Conservation (phyloP, 2,888 invertebrate species). For the Strigamia crassipes region DNA sequence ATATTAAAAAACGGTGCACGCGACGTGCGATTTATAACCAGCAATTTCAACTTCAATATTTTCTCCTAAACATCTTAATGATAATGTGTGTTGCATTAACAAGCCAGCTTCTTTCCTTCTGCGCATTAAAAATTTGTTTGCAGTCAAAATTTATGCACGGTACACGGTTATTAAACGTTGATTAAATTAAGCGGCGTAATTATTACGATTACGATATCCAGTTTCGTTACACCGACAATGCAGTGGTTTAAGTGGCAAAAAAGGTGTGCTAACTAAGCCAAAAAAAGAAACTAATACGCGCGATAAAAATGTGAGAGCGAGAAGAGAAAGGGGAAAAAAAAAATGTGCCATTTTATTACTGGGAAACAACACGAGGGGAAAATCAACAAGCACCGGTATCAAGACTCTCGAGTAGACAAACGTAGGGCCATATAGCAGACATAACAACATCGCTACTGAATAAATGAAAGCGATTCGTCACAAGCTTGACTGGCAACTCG, state of each 20-base stretch:
- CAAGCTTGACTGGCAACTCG: not conserved
- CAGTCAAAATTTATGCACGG: not conserved
- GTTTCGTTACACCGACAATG: not conserved
- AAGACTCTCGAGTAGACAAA: constrained; percentile 7
- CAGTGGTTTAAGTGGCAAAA: constrained; percentile 13
- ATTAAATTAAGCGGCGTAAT: not conserved
- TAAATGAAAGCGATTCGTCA: constrained; percentile 28
- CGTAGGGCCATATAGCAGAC: not conserved
- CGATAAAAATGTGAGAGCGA: constrained; percentile 3
- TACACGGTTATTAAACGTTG: not conserved
- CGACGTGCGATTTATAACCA: not conserved
- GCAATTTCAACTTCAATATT: not conserved
- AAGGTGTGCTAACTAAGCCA: constrained; percentile 16
- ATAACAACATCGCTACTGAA: constrained; percentile 31
- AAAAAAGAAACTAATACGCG: not conserved
- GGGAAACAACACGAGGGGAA: constrained; percentile 35
- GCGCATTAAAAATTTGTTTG: not conserved
- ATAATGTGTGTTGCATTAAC: not conserved
- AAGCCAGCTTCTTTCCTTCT: not conserved
- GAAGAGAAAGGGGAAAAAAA: not conserved
- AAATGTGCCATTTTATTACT: not conserved
- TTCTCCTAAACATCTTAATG: not conserved
- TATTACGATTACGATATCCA: not conserved
- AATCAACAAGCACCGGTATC: constrained; percentile 8
- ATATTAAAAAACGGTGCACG: not conserved